Conservation (phyloP, 2,797 vertebrate species). For the Scleropages formosus region DNA sequence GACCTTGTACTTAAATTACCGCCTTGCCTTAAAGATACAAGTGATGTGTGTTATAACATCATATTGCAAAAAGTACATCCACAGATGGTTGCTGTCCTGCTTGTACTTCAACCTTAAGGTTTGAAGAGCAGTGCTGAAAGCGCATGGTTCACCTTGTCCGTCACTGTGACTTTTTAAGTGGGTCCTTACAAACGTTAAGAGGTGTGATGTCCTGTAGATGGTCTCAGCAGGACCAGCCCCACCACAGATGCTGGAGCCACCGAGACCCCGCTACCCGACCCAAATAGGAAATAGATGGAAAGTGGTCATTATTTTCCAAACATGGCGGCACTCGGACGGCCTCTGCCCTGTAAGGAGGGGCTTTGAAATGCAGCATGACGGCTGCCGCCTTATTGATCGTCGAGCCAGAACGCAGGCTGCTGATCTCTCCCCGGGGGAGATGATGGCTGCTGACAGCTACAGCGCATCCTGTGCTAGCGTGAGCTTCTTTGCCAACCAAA, state of each 20-base stretch:
- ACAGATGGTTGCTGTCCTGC: too few species aligned
- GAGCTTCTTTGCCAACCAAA: conserved; percentile 43
- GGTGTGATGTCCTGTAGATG: background rate
- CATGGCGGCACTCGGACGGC: conserved; percentile 28
- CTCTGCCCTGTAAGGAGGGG: conserved; percentile 13
- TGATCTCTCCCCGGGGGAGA: conserved; percentile 25
- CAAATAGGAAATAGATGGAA: conserved; percentile 54
- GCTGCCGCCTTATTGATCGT: conserved; percentile 19
- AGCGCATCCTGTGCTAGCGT: conserved; percentile 54
- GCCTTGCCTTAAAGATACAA: too few species aligned
- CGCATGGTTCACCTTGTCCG: too few species aligned
- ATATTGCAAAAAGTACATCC: too few species aligned
- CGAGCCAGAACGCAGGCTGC: background rate
- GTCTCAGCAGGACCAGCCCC: background rate
- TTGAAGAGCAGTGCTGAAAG: too few species aligned
- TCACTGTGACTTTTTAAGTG: too few species aligned
- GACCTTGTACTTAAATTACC: too few species aligned
- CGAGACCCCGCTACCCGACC: too few species aligned
- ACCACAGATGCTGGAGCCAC: too few species aligned
- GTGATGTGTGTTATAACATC: too few species aligned
- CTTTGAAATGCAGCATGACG: conserved; percentile 6
- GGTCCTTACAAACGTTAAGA: background rate
- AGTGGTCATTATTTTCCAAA: conserved; percentile 57
- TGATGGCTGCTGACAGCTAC: conserved; percentile 50
- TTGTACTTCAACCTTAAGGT: too few species aligned